Evolutionary conservation across 2,888 invertebrate genomes (phyloP).

Genomic region (Drosophila atripex): DNA sequence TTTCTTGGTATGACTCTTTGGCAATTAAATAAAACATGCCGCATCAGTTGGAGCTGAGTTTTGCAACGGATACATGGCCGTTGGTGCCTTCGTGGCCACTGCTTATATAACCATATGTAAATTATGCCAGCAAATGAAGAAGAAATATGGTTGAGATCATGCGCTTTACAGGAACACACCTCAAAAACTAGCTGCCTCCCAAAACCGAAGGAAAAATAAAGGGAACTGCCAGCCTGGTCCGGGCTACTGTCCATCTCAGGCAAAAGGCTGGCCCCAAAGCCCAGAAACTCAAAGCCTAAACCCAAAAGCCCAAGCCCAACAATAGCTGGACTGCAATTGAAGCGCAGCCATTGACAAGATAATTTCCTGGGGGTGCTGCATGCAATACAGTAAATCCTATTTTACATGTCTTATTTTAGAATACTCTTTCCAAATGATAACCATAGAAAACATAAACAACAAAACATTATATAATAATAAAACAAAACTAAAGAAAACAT

Average conservation of each 20-base stretch:
- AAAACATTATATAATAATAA: neutral
- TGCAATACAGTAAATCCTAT: conserved; percentile 59
- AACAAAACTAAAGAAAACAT: neutral
- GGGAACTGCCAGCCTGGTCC: conserved; percentile 46
- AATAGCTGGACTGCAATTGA: conserved; percentile 65
- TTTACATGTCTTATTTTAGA: conserved; percentile 46
- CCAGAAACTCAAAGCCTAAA: conserved; percentile 51
- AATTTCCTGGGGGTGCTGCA: conserved; percentile 70
- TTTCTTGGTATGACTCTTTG: conserved; percentile 50
- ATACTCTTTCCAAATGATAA: neutral
- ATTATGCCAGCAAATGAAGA: conserved; percentile 75
- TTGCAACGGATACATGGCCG: conserved; percentile 47
- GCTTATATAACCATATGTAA: conserved; percentile 76
- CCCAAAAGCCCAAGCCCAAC: conserved; percentile 35
- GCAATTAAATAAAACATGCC: conserved; percentile 78
- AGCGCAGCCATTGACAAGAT: conserved; percentile 76
- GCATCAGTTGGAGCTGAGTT: conserved; percentile 45
- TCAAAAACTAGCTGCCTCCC: conserved; percentile 48
- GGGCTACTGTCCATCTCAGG: conserved; percentile 48
- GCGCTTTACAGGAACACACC: conserved; percentile 65
- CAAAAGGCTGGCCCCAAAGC: conserved; percentile 19
- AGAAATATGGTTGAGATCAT: conserved; percentile 67
- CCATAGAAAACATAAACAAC: neutral
- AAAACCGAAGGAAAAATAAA: conserved; percentile 14
- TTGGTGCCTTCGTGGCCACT: conserved; percentile 5